A percentile compares a stretch with the other conserved stretches of the same genome.
phyloP scores from a whole-genome alignment of 2,888 invertebrate genomes.

The Ryuthela nishihirai region DNA sequence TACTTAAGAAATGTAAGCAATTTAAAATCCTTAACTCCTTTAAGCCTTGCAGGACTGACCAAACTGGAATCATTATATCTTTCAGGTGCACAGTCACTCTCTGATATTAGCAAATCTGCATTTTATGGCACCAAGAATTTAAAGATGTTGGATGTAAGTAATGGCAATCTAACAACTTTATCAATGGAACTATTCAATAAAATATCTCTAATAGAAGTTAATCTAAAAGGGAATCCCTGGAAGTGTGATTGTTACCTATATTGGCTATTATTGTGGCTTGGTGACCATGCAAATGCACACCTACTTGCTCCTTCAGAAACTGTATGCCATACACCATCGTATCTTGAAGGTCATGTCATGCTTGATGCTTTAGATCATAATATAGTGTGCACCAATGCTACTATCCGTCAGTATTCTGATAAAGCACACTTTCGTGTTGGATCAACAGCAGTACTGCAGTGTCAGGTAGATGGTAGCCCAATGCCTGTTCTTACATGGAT shows the following conservation, averaged over 20 bases:
- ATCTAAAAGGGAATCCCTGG: constrained; percentile 46
- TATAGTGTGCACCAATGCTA: constrained; percentile 66
- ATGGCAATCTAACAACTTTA: constrained; percentile 56
- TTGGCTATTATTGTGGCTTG: constrained; percentile 65
- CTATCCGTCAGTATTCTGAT: constrained; percentile 37
- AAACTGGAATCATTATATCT: constrained; percentile 39
- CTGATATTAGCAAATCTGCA: constrained; percentile 20
- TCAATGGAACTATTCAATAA: constrained; percentile 33
- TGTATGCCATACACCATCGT: constrained; percentile 16
- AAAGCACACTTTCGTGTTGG: constrained; percentile 50
- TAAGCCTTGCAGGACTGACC: constrained; percentile 45
- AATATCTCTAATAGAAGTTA: constrained; percentile 29
- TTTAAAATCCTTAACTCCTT: constrained; percentile 40
- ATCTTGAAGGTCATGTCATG: constrained; percentile 36
- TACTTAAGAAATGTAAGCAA: constrained; percentile 10
- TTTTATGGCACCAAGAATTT: constrained; percentile 40
- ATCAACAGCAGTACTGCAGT: constrained; percentile 67
- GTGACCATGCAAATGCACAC: constrained; percentile 29
- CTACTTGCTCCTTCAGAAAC: constrained; percentile 38
- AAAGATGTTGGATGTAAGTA: constrained; percentile 52
- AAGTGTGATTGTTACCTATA: constrained; percentile 46
- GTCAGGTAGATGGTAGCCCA: constrained; percentile 95
- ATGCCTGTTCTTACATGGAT: constrained; percentile 89
- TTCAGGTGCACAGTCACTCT: constrained; percentile 15
- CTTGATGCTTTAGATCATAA: constrained; percentile 53